phyloP scores from a whole-genome alignment of 2,113 vertebrate genomes.

The Lipotes vexillifer region DNA sequence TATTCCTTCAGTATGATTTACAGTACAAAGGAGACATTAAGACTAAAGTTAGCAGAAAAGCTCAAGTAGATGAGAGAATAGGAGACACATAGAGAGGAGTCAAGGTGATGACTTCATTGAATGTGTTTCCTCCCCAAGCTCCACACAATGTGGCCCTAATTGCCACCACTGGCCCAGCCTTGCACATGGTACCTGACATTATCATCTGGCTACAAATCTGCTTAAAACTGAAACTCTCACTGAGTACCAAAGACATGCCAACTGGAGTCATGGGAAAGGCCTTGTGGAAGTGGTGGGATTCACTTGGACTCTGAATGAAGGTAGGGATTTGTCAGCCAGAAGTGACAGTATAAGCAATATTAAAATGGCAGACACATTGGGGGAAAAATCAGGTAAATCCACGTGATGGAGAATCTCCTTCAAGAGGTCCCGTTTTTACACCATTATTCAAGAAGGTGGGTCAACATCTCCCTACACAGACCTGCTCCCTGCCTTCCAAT shows the following conservation, averaged over 20 bases:
- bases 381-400: not conserved
- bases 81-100: not conserved
- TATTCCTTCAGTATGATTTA: not conserved
- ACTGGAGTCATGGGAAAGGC: not conserved
- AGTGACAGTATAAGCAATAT: not conserved
- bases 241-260: not conserved
- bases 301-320: not conserved
- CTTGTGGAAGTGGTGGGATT: not conserved
- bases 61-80: not conserved
- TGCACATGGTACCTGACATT: not conserved
- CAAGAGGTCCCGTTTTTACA: not conserved
- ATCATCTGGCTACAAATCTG: not conserved
- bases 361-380: not conserved
- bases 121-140: not conserved
- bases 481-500: not conserved
- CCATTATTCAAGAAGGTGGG: not conserved
- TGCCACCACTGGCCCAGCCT: fast-evolving
- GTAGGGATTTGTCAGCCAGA: not conserved
- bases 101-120: not conserved
- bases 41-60: not conserved
- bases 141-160: fast-evolving
- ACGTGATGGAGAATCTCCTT: not conserved
- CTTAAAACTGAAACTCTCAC: not conserved
- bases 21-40: not conserved
- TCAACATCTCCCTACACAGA: not conserved